Conservation (phyloP, 1,140 invertebrate species). For the Heliconius hermathena region DNA sequence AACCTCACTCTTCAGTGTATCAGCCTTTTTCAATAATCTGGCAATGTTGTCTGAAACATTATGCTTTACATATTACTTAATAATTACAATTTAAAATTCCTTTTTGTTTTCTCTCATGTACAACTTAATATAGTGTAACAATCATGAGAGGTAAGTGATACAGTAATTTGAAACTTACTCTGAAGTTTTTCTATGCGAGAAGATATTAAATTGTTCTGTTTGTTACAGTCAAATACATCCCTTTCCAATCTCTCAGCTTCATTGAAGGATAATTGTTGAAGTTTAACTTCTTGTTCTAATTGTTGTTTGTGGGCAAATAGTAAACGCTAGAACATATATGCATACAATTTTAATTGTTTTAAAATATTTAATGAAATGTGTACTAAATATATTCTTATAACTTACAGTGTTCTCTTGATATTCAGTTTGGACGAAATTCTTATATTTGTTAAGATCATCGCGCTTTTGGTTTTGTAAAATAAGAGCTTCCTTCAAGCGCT, state of each 20-base stretch:
- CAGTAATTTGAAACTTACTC: slow-evolving; percentile 50
- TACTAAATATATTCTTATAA: background rate
- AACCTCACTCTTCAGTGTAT: slow-evolving; percentile 82
- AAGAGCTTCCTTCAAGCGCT: slow-evolving; percentile 68
- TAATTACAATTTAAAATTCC: too few relatives aligned
- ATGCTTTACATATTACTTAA: background rate
- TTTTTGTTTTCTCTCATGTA: too few relatives aligned
- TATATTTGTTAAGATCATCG: slow-evolving; percentile 80
- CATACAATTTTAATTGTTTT: slow-evolving; percentile 1
- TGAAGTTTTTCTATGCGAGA: slow-evolving; percentile 73
- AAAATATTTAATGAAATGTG: background rate
- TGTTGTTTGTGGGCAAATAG: slow-evolving; percentile 83
- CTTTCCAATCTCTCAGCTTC: slow-evolving; percentile 79
- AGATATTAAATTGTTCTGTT: slow-evolving; percentile 77
- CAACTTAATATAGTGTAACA: background rate
- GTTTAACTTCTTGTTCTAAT: slow-evolving; percentile 84
- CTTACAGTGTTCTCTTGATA: slow-evolving; percentile 83
- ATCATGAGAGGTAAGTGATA: background rate
- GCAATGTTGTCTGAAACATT: slow-evolving; percentile 68
- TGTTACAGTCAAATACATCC: slow-evolving; percentile 80
- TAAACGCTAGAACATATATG: slow-evolving; percentile 64
- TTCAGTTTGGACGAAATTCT: slow-evolving; percentile 80
- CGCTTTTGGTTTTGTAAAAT: slow-evolving; percentile 70
- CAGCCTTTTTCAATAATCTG: slow-evolving; percentile 81
- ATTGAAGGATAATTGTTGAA: slow-evolving; percentile 77